Base-by-base conservation (phyloP, 2,113 vertebrate species). In the Candoia aspera region DNA sequence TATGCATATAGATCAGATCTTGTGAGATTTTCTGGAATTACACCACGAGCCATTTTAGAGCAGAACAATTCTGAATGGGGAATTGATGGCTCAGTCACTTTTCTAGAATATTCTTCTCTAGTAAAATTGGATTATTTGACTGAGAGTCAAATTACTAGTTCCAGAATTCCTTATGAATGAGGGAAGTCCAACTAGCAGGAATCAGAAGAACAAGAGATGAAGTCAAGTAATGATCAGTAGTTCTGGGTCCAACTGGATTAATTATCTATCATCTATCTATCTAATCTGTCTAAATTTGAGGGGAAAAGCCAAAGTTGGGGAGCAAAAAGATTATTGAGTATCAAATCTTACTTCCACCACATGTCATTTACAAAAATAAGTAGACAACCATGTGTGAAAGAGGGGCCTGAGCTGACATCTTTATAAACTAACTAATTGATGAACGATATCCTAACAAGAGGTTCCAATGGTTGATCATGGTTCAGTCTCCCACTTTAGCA, bases 401-500 rank as follows among this genome's bases (percentile, higher is more conserved):
- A 84, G 23, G 91, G 17, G 0, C 2, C 19, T 24, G 2, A 55
- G 93, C 89, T 58, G n/a, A 33, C n/a, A 33, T 73, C n/a, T 73
- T 73, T 73, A n/a, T 68, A 29, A 84, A 84, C 49, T 84, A 49
- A 53, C 6, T 4, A 83, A 46, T 13, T 19, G 11, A 86, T 57
- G 91, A 84, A 91, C 54, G 90, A 94, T 64, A 91, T 92, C 58
- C 91, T 94, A 94, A 84, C 85, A 89, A 54, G 94, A 12, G 92
- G 57, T 95, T 94, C 93, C 93, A 55, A 64, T 91, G 13, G 92
- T 64, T 11, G 94, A 92, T 90, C 23, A 73, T 2, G 92, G 90
- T 94, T 3, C 88, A 92, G 91, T 62, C 86, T 84, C 94, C 62
- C 91, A 90, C 93, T 95, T 85, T 92, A 91, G 62, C 91, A 92